Evolutionary conservation across 2,797 vertebrate genomes (phyloP), one percentile per base, ranked within the genome.

Genomic region (Siniperca scherzeri): DNA sequence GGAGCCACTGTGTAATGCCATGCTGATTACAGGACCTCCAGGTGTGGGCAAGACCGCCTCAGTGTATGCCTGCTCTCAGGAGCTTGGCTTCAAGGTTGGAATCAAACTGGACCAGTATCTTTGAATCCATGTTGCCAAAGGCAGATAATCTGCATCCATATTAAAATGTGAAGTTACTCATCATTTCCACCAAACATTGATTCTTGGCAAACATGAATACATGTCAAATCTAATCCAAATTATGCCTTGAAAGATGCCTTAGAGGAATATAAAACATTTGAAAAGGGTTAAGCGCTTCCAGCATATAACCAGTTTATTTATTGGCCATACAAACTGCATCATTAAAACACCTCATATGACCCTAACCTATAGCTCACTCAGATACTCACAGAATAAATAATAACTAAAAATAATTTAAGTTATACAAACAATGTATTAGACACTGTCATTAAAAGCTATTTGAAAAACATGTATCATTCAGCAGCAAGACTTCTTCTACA

Each of bases 41-140:
- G 98, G 98, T 7, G 95, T 97, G 64, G 98, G 98, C 10, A 99
- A 99, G 87, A 99, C 97, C 0, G 97, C 98, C 19, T 95, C 97
- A 0, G 98, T 99, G 19, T 99, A 98, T 5, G 98, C 98, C 82
- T 99, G 98, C 80, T 97, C 98, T 30, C 96, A 96, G 90, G 97
- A 99, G 85, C 96, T 99, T 1, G 97, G 98, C 2, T 99, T 99
- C 90, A 98, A 99, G 97, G 98, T 99, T 21, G 9, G 80, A 36
- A 53, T 71, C 14, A 11, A 56, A 70, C 27, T 16, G n/a, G 6
- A 62, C 9, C 4, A 16, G 25, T 38, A 21, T 42, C 10, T 77
- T 53, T 72, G 16, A 53, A n/a, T 67, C 2, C 1, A 27, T 27
- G 9, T 5, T n/a, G 22, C 7, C 30, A 77, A 36, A 55, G 1